Percentiles rank a stretch among this genome's conserved stretches.
Evolutionary conservation across 2,888 invertebrate genomes (phyloP).

Genomic region (Ichneumoninae sp.): DNA sequence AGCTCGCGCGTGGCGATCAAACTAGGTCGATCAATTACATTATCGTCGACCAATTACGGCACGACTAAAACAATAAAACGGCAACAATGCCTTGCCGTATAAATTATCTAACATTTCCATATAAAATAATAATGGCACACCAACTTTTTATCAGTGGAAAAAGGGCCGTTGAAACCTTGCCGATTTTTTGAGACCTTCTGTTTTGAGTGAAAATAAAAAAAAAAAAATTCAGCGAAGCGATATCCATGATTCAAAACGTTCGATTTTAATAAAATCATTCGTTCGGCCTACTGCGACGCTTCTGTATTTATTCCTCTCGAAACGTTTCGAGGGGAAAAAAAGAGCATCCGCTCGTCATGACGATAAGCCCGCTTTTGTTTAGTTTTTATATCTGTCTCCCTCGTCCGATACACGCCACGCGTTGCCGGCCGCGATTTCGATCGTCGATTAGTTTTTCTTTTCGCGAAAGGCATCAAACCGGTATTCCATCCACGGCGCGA

Average conservation of each 20-base stretch:
- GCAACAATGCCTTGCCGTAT: too few species aligned
- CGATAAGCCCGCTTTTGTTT: slow-evolving; percentile 57
- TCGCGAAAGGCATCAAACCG: slow-evolving; percentile 4
- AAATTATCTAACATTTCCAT: too few species aligned
- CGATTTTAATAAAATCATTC: neutral
- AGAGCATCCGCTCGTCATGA: slow-evolving; percentile 53
- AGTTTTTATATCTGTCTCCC: slow-evolving; percentile 22
- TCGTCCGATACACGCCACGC: slow-evolving; percentile 19
- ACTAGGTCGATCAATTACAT: too few species aligned
- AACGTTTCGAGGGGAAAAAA: neutral
- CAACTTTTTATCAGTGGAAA: too few species aligned
- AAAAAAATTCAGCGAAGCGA: neutral
- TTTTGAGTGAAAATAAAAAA: neutral
- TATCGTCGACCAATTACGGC: too few species aligned
- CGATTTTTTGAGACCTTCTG: neutral
- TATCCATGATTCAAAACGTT: too few species aligned
- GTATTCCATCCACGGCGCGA: neutral
- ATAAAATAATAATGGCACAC: too few species aligned
- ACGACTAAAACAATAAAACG: too few species aligned
- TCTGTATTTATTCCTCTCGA: neutral
- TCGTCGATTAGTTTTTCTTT: slow-evolving; percentile 16
- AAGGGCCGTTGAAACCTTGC: too few species aligned
- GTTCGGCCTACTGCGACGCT: neutral
- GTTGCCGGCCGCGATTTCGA: slow-evolving; percentile 41
- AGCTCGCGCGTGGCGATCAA: too few species aligned